phyloP scores from a whole-genome alignment of 1,140 invertebrate species.

The Carposina sasakii region DNA sequence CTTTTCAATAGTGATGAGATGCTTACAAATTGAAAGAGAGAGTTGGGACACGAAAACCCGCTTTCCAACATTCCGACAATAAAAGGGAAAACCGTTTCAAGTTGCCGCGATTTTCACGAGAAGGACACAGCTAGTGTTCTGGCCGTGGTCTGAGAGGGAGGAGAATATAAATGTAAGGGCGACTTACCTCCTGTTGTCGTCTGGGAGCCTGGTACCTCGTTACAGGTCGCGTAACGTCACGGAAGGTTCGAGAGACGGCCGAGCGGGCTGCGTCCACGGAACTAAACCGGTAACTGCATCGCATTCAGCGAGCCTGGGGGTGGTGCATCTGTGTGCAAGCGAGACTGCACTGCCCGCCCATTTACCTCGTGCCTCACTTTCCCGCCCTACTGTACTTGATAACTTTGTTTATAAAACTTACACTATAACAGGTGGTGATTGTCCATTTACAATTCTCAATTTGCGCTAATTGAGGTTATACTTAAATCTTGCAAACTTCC shows the following conservation, averaged over 20 bases:
- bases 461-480: too few species aligned
- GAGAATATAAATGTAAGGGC: conserved; percentile 46
- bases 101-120: conserved; percentile 27
- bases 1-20: conserved; percentile 36
- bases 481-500: too few species aligned
- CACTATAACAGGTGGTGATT: conserved; percentile 38
- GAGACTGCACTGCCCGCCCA: conserved; percentile 67
- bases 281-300: conserved; percentile 55
- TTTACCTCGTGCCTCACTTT: conserved; percentile 65
- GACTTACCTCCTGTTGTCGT: conserved; percentile 48
- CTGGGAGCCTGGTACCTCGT: conserved; percentile 61
- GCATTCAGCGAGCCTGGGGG: conserved; percentile 51
- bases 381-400: conserved; percentile 56
- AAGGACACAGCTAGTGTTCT: conserved; percentile 36
- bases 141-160: conserved; percentile 38
- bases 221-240: conserved; percentile 61
- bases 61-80: conserved; percentile 67
- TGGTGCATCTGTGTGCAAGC: conserved; percentile 65
- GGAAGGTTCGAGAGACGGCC: conserved; percentile 24
- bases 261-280: conserved; percentile 49
- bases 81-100: conserved; percentile 65
- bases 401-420: conserved; percentile 43
- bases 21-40: conserved; percentile 68
- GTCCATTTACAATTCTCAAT: conserved; percentile 33
- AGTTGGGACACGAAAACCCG: conserved; percentile 65